Evolutionary conservation across 2,888 invertebrate species (phyloP).

Genomic region (Meta bourneti): DNA sequence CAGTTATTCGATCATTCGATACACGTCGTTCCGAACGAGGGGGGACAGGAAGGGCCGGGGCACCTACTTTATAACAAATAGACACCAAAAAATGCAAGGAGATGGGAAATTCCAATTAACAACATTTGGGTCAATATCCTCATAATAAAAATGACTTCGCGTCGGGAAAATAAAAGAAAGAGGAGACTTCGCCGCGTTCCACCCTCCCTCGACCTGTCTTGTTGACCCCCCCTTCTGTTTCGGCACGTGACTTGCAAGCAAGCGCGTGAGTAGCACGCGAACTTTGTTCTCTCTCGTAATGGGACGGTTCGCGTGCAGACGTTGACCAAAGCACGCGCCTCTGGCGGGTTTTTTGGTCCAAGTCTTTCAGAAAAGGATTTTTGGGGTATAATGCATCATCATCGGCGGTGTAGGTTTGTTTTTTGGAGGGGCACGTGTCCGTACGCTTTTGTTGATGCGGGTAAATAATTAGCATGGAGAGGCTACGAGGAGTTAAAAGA

Average conservation of each 20-base stretch:
- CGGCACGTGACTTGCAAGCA: constrained; percentile 69
- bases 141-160: constrained; percentile 53
- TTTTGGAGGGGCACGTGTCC: not conserved
- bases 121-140: constrained; percentile 76
- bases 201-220: constrained; percentile 21
- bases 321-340: constrained; percentile 38
- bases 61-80: constrained; percentile 63
- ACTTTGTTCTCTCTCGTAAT: constrained; percentile 35
- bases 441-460: not conserved
- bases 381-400: not conserved
- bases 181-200: constrained; percentile 21
- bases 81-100: constrained; percentile 58
- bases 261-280: constrained; percentile 76
- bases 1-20: constrained; percentile 53
- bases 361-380: not conserved
- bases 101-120: constrained; percentile 69
- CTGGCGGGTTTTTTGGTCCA: constrained; percentile 4
- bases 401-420: not conserved
- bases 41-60: not conserved
- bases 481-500: not conserved
- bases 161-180: constrained; percentile 18
- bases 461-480: not conserved
- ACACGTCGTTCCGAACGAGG: constrained; percentile 19
- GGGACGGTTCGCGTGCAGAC: constrained; percentile 67
- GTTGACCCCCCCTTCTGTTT: not conserved